Percentiles rank a stretch among this genome's conserved stretches.
phyloP scores from a whole-genome alignment of 2,797 vertebrate genomes.

The Syngnathus acus region DNA sequence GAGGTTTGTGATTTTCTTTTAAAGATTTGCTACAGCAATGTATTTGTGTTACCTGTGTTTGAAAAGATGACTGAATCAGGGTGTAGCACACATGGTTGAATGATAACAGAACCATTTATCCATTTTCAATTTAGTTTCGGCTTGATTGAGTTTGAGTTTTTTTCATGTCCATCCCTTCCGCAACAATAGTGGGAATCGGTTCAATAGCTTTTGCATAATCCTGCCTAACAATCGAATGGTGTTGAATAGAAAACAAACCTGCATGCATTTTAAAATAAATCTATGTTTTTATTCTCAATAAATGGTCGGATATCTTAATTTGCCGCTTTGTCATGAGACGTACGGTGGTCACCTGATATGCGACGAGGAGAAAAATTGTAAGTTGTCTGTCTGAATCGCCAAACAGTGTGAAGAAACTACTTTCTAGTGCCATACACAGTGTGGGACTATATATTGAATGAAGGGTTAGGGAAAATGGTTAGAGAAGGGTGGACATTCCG shows the following conservation, averaged over 20 bases:
- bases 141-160: background rate
- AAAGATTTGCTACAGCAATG: background rate
- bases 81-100: background rate
- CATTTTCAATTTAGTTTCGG: background rate
- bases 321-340: too few relatives aligned
- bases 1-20: too few relatives aligned
- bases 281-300: too few relatives aligned
- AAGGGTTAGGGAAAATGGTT: too few relatives aligned
- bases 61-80: background rate
- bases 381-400: too few relatives aligned
- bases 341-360: too few relatives aligned
- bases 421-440: too few relatives aligned
- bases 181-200: background rate
- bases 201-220: background rate
- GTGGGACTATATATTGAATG: too few relatives aligned
- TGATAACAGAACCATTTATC: background rate
- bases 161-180: background rate
- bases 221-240: background rate
- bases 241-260: background rate
- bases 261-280: too few relatives aligned
- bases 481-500: slow-evolving; percentile 1
- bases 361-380: too few relatives aligned
- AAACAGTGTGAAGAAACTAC: too few relatives aligned
- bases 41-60: background rate
- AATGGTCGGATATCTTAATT: too few relatives aligned